Conservation (phyloP, 2,888 invertebrate genomes). For the Diarsia rubi region DNA sequence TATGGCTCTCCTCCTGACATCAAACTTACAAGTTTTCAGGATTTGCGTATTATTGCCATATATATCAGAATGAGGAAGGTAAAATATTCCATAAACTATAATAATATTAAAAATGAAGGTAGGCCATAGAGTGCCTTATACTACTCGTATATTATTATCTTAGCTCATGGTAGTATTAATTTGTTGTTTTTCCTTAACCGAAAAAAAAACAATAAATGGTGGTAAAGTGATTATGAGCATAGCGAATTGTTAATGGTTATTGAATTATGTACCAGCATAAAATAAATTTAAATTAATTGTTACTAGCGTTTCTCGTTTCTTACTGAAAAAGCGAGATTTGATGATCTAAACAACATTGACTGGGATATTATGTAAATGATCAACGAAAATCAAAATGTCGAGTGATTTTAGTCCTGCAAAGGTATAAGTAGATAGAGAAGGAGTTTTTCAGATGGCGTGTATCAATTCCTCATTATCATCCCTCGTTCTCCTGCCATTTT, state of each 20-base stretch:
- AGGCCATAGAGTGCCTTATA: neutral
- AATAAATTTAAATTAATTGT: neutral
- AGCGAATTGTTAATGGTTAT: neutral
- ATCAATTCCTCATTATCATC: too few relatives aligned
- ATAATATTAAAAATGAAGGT: constrained; percentile 7
- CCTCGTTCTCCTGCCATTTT: too few relatives aligned
- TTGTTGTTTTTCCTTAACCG: constrained; percentile 24
- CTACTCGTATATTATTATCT: too few relatives aligned
- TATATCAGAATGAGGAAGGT: constrained; percentile 39
- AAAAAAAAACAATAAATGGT: constrained; percentile 3
- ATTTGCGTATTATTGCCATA: neutral
- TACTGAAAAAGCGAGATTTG: neutral
- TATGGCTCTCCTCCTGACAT: too few relatives aligned
- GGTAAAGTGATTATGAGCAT: neutral
- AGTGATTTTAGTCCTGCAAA: too few relatives aligned
- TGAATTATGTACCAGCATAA: neutral
- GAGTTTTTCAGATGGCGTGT: too few relatives aligned
- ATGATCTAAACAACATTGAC: neutral
- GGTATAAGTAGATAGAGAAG: too few relatives aligned
- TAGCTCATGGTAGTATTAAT: neutral
- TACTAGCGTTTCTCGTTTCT: neutral
- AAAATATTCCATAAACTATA: constrained; percentile 11
- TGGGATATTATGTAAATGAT: neutral
- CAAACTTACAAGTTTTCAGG: neutral
- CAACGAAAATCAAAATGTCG: neutral